Evolutionary conservation across 2,797 vertebrate genomes (phyloP), one percentile per base, ranked within the genome.

Genomic region (Coregonus suidteri): DNA sequence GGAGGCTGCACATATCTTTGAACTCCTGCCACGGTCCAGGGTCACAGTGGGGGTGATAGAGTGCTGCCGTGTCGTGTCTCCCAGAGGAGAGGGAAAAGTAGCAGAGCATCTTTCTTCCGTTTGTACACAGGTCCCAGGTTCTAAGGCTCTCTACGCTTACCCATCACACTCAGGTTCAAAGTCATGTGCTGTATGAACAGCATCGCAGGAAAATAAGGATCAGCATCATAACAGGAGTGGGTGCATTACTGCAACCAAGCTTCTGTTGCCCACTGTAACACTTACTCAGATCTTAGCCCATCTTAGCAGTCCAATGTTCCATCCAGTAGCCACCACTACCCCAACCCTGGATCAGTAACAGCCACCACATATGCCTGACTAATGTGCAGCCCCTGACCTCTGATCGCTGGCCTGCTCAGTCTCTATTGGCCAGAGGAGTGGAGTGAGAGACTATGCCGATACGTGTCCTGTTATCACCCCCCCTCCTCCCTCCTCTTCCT

Each of bases 11-110:
- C 51, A 54, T 52, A 75, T 87, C 88, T 91, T 93, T 93, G 92
- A 93, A 91, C 90, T 88, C 78, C 0, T 76, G 81, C 85, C 85
- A 80, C 74, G 35, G 86, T 87, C 82, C 84, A 86, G 89, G 91
- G 90, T 93, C 68, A 35, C 31, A 15, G 15, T 7, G 20, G 9
- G 71, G 30, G 20, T 73, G 69, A 77, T 41, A 30, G 67, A 75
- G 66, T 68, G 68, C 77, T 72, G n/a, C 68, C 25, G 70, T 16
- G 76, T 18, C 16, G 15, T 54, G 53, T 54, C 74, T 89, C 83
- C 87, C 85, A 41, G 1, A 79, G 82, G 86, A 85, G 79, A 76
- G 68, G 59, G 68, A 51, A 76, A 34, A 77, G 80, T 81, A 86
- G 78, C 78, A 86, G 74, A 83, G 87, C 86, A 87, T 84, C 82